phyloP scores from a whole-genome alignment of 2,888 invertebrate species.

The Quadroppia sp. region DNA sequence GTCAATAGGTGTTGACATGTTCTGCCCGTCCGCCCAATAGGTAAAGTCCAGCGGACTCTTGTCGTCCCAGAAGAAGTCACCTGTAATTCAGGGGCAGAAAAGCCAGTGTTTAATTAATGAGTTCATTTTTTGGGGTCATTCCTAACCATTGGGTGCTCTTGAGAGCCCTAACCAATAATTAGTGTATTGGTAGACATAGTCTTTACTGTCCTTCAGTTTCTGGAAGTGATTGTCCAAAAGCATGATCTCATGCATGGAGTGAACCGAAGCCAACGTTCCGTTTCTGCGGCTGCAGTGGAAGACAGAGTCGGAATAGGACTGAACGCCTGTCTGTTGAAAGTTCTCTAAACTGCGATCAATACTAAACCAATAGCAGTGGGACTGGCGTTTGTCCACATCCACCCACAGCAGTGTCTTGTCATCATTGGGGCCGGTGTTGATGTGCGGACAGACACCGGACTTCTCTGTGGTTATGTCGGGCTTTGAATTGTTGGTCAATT shows the following conservation, averaged over 20 bases:
- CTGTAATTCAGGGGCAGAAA: neutral
- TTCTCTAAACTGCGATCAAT: neutral
- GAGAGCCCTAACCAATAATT: neutral
- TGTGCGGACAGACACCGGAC: neutral
- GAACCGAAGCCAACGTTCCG: conserved; percentile 7
- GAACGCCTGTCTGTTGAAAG: too few species aligned
- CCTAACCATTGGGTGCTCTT: neutral
- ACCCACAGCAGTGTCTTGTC: neutral
- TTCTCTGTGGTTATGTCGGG: neutral
- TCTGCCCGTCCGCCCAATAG: neutral
- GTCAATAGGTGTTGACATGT: neutral
- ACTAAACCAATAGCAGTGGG: conserved; percentile 19
- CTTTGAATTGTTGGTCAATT: neutral
- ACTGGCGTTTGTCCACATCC: neutral
- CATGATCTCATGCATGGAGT: neutral
- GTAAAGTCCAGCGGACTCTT: neutral
- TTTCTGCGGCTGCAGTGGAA: neutral
- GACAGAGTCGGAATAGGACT: too few species aligned
- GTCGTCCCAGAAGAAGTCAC: neutral
- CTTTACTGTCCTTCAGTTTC: too few species aligned
- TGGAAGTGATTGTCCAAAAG: neutral
- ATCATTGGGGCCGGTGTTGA: neutral
- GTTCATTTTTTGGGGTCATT: neutral
- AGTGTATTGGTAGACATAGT: too few species aligned
- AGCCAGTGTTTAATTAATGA: neutral